Evolutionary conservation across 1,140 invertebrate species (phyloP).

Genomic region (Chlorops oryzae): DNA sequence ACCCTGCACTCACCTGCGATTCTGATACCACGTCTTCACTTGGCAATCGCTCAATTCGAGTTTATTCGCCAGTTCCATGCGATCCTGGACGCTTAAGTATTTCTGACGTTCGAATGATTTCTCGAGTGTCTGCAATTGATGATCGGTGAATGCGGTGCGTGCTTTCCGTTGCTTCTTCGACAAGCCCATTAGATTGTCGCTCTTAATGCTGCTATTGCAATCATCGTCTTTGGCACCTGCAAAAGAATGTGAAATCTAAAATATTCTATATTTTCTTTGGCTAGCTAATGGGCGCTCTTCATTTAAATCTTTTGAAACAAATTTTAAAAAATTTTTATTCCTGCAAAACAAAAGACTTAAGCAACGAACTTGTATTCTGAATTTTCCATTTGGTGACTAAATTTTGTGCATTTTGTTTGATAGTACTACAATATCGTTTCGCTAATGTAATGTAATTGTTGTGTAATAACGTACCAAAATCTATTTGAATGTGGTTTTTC

Average conservation of each 20-base stretch:
- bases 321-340: too few species aligned
- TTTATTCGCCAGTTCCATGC: constrained; percentile 93
- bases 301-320: too few species aligned
- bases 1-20: constrained; percentile 87
- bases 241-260: constrained; percentile 1
- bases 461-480: too few species aligned
- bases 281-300: too few species aligned
- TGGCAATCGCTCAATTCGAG: constrained; percentile 93
- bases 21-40: constrained; percentile 99
- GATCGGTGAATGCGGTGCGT: constrained; percentile 93
- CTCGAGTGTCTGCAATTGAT: constrained; percentile 91
- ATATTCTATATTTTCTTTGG: background rate
- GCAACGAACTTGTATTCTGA: constrained; percentile 3
- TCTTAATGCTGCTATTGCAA: constrained; percentile 39
- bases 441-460: too few species aligned
- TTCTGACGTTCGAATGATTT: constrained; percentile 96
- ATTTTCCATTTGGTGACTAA: too few species aligned
- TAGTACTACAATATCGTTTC: too few species aligned
- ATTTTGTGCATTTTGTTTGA: too few species aligned
- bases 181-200: constrained; percentile 44
- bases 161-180: constrained; percentile 94
- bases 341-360: constrained; percentile 6
- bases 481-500: too few species aligned
- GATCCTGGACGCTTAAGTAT: constrained; percentile 93
- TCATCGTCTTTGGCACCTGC: constrained; percentile 46